phyloP scores from a whole-genome alignment of 2,113 vertebrate species.

The Lampris megalopsis region DNA sequence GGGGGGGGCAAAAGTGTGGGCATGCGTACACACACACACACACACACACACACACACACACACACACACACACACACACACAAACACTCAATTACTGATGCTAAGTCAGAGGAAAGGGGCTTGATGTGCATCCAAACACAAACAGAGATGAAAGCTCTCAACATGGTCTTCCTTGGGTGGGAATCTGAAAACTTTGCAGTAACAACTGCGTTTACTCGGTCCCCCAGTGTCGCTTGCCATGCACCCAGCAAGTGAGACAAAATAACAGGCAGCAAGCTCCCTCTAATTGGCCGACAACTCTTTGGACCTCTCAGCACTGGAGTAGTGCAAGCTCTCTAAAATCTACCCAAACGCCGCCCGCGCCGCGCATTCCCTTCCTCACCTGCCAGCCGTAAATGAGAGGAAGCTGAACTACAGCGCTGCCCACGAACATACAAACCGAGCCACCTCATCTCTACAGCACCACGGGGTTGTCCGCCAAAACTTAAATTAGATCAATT shows the following conservation, averaged over 20 bases:
- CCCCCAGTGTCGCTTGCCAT: slow-evolving; percentile 28
- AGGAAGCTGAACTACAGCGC: slow-evolving; percentile 49
- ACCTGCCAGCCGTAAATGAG: slow-evolving; percentile 63
- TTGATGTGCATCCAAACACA: slow-evolving; percentile 9
- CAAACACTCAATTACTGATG: slow-evolving; percentile 25
- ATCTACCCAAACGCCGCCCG: slow-evolving; percentile 31
- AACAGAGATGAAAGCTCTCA: slow-evolving; percentile 45
- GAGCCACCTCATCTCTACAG: slow-evolving; percentile 50
- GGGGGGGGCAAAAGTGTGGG: too few species aligned
- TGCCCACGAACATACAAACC: slow-evolving; percentile 34
- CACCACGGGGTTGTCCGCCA: slow-evolving; percentile 49
- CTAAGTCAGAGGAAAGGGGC: slow-evolving; percentile 25
- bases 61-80: slow-evolving; percentile 3
- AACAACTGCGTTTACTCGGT: slow-evolving; percentile 5
- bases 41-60: background rate
- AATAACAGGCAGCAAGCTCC: slow-evolving; percentile 46
- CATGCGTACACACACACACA: background rate
- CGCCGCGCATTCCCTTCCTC: slow-evolving; percentile 34
- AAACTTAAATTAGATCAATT: slow-evolving; percentile 66
- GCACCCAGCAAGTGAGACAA: slow-evolving; percentile 41
- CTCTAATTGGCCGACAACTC: slow-evolving; percentile 59
- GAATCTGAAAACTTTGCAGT: slow-evolving; percentile 35
- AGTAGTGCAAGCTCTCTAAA: slow-evolving; percentile 14
- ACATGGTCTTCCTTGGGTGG: slow-evolving; percentile 20
- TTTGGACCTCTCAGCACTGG: slow-evolving; percentile 40